A percentile compares a stretch with the other conserved stretches of the same genome.
These are phyloP conservation scores for Callipepla californica DNA, from an alignment of 2,113 vertebrate species.

Conservation along the genomic window DNA sequence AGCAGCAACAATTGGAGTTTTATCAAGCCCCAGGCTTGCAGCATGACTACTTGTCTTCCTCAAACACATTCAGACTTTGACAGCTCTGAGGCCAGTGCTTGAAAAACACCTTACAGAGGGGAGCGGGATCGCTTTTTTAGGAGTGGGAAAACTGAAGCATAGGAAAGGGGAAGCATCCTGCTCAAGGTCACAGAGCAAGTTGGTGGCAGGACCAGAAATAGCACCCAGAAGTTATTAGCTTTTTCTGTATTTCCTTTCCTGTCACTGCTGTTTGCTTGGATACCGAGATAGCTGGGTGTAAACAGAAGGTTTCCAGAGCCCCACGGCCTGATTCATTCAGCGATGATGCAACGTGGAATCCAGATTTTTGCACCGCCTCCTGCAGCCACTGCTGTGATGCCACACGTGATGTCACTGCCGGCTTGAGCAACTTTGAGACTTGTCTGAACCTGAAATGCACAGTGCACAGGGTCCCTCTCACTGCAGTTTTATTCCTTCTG, in stretches of 20 bases:
- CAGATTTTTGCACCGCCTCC: background rate
- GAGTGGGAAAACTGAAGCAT: background rate
- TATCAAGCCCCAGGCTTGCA: background rate
- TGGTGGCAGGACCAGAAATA: conserved; percentile 63
- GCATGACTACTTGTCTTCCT: background rate
- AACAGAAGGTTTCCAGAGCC: conserved; percentile 71
- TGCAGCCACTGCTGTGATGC: background rate
- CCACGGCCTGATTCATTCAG: conserved; percentile 54
- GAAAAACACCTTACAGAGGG: background rate
- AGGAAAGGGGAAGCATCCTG: conserved; percentile 20
- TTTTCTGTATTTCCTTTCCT: conserved; percentile 71
- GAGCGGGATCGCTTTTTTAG: conserved; percentile 12
- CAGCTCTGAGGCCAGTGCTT: background rate
- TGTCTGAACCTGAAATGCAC: background rate
- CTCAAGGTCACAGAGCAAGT: conserved; percentile 57
- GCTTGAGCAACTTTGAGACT: background rate
- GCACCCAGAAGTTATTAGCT: conserved; percentile 61
- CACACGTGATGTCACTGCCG: fast-evolving
- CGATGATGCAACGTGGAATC: conserved; percentile 13
- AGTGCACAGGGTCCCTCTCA: background rate
- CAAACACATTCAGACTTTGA: background rate
- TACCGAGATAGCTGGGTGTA: conserved; percentile 72
- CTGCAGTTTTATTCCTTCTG: fast-evolving
- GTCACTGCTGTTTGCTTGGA: conserved; percentile 74
- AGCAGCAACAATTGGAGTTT: background rate